Evolutionary conservation across 2,797 vertebrate species (phyloP), one percentile per base, ranked within the genome.

Genomic region (Dryobates pubescens): DNA sequence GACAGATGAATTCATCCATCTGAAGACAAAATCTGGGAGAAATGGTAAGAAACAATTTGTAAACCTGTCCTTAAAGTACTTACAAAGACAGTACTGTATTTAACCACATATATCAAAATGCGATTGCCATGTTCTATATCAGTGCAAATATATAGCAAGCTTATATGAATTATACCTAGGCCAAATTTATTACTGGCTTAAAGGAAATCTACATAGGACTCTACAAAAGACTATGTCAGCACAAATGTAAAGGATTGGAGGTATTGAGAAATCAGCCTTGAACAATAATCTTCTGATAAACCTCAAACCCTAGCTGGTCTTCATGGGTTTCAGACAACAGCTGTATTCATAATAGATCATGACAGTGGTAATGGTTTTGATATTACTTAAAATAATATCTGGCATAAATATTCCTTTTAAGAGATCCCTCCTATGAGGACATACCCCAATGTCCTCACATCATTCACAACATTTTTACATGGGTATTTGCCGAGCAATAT

Each of bases 231-330:
- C 53, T 62, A 41, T 56, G 18, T 78, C 82, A 95, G 69, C 62
- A 91, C 51, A 93, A 91, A 72, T 13, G 32, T 61, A 81, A 94
- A 86, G n/a, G n/a, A 86, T 64, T 82, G 70, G 54, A 19, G 22
- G 12, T 58, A 92, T 71, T 80, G 65, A 82, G 69, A 93, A 89
- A 78, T 49, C 59, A 82, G 65, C 51, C 58, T 87, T 78, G 76
- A 92, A 93, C 61, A 92, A 85, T 61, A 89, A 78, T 85, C 58
- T 86, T 58, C n/a, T 65, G 67, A 77, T 74, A 92, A 90, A 93
- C 65, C 72, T 88, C 38, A 36, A 72, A 85, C 84, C 88, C 75
- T 69, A 89, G 62, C 79, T 88, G 75, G 45, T 85, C 69, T 90
- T 91, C 69, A 45, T 59, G 32, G 43, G 29, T 87, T 80, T 90